Evolutionary conservation across 1,140 invertebrate species (phyloP).

Genomic region (Meteorus sp.): DNA sequence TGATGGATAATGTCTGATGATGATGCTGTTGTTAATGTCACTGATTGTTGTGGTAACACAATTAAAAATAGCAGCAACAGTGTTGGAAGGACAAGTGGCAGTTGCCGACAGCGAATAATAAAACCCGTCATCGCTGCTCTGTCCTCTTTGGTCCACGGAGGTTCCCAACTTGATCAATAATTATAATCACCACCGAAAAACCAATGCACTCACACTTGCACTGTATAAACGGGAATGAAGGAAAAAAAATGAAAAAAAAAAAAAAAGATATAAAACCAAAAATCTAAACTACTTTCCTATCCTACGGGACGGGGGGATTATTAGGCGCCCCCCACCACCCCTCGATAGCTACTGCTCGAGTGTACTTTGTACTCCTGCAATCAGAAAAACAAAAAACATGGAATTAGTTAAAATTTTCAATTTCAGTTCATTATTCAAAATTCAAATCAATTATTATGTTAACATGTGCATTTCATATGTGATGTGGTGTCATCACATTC

Average conservation of each 20-base stretch:
- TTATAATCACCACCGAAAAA: too few relatives aligned
- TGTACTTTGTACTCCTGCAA: slow-evolving; percentile 18
- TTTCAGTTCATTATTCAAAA: background rate
- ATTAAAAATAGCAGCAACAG: slow-evolving; percentile 47
- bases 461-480: too few relatives aligned
- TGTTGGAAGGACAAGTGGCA: slow-evolving; percentile 25
- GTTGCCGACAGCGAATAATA: slow-evolving; percentile 12
- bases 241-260: too few relatives aligned
- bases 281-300: slow-evolving; percentile 41
- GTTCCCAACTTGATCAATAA: too few relatives aligned
- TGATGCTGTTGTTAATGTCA: slow-evolving; percentile 43
- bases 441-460: background rate
- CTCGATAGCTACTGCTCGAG: slow-evolving; percentile 2
- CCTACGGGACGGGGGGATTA: slow-evolving; percentile 34
- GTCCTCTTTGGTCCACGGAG: slow-evolving; percentile 6
- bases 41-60: slow-evolving; percentile 52
- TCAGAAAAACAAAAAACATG: background rate
- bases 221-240: too few relatives aligned
- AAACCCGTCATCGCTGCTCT: slow-evolving; percentile 22
- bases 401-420: background rate
- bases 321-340: slow-evolving; percentile 24
- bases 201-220: too few relatives aligned
- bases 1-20: slow-evolving; percentile 67
- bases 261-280: too few relatives aligned
- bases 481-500: too few relatives aligned